Base-by-base conservation (phyloP, 2,113 vertebrate genomes). In the Pteropus alecto region DNA sequence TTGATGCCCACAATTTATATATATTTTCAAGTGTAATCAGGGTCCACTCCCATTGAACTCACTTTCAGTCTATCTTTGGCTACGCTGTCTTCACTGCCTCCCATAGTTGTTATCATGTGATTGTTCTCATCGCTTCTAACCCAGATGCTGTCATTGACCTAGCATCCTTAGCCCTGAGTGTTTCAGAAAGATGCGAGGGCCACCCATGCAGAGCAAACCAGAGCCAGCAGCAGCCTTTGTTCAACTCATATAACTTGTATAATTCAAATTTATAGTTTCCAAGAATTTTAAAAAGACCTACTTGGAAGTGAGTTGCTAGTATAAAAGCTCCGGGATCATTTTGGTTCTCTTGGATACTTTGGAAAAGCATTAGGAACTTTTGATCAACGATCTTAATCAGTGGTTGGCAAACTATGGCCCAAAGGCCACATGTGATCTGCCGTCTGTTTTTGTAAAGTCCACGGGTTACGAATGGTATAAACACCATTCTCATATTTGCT, bases 281-380 rank as follows among this genome's bases (percentile, higher is more conserved):
- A 76, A 90, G 54, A 26, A 35, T 61, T 74, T 87, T n/a, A 68
- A 92, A 71, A 74, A 67, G 51, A 73, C 43, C 43, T 86, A 51
- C 88, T 58, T 74, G 60, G 79, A 93, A 90, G 43, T 56, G 60
- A 93, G 60, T 19, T 84, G 51, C 87, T 77, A 18, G 8, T 56
- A 21, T 30, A 78, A 93, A 79, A 33, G 38, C 41, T 81, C 70
- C 21, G 10, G n/a, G n/a, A 85, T 85, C 77, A 38, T 46, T 28
- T 43, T 63, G 33, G 65, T 76, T 71, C 60, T 65, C 46, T 54
- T 12, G 51, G 67, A 92, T 74, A 21, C 30, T 84, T n/a, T 92
- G 79, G 79, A 33, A 96, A 97, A 85, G 19, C 54, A 81, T 61
- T 24, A 92, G 60, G 24, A 35, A 58, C n/a, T 85, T 74, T 89